These are phyloP conservation scores for Liodrosophila aerea DNA, from an alignment of 2,888 invertebrate species.

Conservation along the genomic window DNA sequence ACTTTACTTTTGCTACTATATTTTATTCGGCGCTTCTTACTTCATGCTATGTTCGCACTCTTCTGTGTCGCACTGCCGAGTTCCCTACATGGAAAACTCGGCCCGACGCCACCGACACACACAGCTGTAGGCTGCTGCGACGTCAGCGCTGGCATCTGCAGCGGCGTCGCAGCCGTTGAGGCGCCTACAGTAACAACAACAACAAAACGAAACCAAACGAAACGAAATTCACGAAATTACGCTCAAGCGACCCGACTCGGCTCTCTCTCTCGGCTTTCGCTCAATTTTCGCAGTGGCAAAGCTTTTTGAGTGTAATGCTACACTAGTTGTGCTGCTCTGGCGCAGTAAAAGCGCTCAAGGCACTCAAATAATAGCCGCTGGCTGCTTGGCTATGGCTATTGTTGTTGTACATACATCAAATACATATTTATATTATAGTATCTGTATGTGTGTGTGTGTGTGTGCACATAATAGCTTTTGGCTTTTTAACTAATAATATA, in stretches of 20 bases:
- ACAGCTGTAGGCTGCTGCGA: conserved; percentile 37
- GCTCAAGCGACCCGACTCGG: too few species aligned
- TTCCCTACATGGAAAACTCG: conserved; percentile 81
- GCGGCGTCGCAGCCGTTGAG: conserved; percentile 42
- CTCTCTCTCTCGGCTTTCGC: not conserved
- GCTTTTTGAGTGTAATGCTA: conserved; percentile 33
- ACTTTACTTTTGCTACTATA: conserved; percentile 66
- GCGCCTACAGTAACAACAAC: conserved; percentile 44
- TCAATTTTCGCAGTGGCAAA: conserved; percentile 21
- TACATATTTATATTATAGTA: not conserved
- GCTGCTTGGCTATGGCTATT: conserved; percentile 9
- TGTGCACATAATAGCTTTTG: conserved; percentile 53
- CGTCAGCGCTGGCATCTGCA: conserved; percentile 12
- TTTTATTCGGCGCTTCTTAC: conserved; percentile 77
- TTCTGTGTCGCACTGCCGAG: conserved; percentile 82
- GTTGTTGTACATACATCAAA: conserved; percentile 9
- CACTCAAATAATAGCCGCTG: conserved; percentile 33
- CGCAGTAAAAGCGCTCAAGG: conserved; percentile 37
- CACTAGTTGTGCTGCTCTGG: conserved; percentile 44
- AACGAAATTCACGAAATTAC: conserved; percentile 17
- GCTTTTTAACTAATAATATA: conserved; percentile 66
- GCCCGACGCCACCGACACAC: conserved; percentile 28
- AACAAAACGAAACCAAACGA: not conserved
- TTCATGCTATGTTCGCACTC: conserved; percentile 81
- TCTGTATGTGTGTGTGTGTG: conserved; percentile 10